Percentiles rank a stretch among this genome's conserved stretches.
Conservation (phyloP, 2,113 vertebrate genomes). For the Odontesthes bonariensis region DNA sequence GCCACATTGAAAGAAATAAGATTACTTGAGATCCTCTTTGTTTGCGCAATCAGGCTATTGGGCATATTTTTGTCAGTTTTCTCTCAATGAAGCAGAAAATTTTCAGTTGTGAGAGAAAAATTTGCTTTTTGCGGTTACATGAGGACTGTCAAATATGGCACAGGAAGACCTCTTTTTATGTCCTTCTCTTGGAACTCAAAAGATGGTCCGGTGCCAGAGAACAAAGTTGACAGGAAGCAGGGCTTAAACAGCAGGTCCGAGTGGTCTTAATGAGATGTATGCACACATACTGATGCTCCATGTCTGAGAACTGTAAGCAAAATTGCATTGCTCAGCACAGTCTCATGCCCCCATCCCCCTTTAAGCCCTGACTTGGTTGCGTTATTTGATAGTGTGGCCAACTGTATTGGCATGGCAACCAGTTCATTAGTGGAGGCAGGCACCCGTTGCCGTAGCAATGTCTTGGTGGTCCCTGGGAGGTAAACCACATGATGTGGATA, state of each 20-base stretch:
- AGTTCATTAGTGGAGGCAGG: conserved; percentile 80
- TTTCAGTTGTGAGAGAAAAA: conserved; percentile 19
- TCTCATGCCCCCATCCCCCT: conserved; percentile 13
- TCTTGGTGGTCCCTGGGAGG: conserved; percentile 75
- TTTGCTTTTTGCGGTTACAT: conserved; percentile 24
- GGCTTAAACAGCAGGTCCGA: conserved; percentile 12
- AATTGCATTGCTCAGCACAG: conserved; percentile 73
- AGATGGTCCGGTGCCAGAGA: conserved; percentile 10
- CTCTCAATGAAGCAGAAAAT: conserved; percentile 7
- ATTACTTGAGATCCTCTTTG: conserved; percentile 11
- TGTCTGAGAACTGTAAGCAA: conserved; percentile 52
- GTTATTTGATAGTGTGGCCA: conserved; percentile 66
- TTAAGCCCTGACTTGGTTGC: conserved; percentile 27
- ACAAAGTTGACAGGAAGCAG: not conserved
- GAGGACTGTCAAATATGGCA: not conserved
- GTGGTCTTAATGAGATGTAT: conserved; percentile 34
- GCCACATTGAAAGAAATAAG: conserved; percentile 37
- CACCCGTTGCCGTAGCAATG: conserved; percentile 78
- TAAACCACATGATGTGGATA: conserved; percentile 55
- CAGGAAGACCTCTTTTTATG: conserved; percentile 20
- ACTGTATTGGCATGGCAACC: conserved; percentile 83
- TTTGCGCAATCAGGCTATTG: not conserved
- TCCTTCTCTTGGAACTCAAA: conserved; percentile 15
- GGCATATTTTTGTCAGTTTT: not conserved
- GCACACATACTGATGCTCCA: conserved; percentile 46